Percentiles rank a stretch among this genome's conserved stretches.
Evolutionary conservation across 2,888 invertebrate genomes (phyloP).

Genomic region (Boloria selene): DNA sequence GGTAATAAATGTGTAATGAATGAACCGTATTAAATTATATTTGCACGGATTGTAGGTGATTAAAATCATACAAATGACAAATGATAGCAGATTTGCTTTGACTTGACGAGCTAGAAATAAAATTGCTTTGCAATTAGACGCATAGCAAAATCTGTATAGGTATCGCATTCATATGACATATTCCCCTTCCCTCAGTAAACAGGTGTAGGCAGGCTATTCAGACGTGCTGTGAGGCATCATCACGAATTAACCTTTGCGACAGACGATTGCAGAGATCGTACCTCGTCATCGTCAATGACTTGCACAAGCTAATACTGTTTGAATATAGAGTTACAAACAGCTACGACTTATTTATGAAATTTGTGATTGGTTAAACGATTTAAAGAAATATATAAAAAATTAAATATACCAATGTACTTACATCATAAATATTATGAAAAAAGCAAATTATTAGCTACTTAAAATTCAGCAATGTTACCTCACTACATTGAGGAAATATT

Average conservation of each 20-base stretch:
- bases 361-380: too few relatives aligned
- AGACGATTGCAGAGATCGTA: slow-evolving; percentile 7
- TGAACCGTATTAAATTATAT: slow-evolving; percentile 38
- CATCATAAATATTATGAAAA: background rate
- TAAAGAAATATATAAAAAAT: too few relatives aligned
- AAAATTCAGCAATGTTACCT: background rate
- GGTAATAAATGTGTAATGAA: slow-evolving; percentile 48
- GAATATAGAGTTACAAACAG: background rate
- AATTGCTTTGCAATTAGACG: slow-evolving; percentile 15
- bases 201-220: slow-evolving; percentile 14
- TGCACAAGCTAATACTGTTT: background rate
- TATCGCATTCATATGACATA: background rate
- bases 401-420: background rate
- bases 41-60: slow-evolving; percentile 23
- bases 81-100: slow-evolving; percentile 4
- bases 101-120: slow-evolving; percentile 13
- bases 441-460: background rate
- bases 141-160: slow-evolving; percentile 15
- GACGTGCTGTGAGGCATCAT: slow-evolving; percentile 15
- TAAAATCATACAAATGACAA: slow-evolving; percentile 18
- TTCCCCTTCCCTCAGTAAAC: slow-evolving; percentile 12
- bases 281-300: slow-evolving; percentile 4
- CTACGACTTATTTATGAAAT: too few relatives aligned
- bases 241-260: slow-evolving; percentile 15
- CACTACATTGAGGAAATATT: slow-evolving; percentile 14